These are phyloP conservation scores for Diabrotica balteata DNA, from an alignment of 2,888 invertebrate species.

Conservation along the genomic window DNA sequence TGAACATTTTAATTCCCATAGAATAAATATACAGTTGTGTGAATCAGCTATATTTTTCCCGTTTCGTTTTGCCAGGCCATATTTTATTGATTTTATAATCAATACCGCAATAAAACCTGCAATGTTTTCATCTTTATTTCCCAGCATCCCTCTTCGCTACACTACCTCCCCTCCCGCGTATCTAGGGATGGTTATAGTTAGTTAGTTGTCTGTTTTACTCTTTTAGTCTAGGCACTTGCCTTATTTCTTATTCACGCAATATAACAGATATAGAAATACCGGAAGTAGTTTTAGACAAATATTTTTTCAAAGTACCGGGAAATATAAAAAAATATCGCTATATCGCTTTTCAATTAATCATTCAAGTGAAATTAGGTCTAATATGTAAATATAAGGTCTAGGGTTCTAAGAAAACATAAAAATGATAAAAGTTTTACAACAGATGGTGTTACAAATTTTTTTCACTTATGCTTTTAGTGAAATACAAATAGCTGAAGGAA, in stretches of 20 bases:
- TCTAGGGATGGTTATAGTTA: conserved; percentile 29
- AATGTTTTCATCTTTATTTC: conserved; percentile 63
- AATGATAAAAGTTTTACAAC: no score
- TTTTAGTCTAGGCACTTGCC: conserved; percentile 4
- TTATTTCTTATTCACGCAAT: neutral
- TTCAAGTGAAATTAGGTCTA: no score
- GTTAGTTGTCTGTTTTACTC: conserved; percentile 28
- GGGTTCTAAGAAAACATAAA: no score
- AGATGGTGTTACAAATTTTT: no score
- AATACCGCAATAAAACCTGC: conserved; percentile 65
- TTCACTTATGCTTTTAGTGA: no score
- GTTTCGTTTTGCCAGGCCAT: conserved; percentile 55
- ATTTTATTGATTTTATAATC: conserved; percentile 65
- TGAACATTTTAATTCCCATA: conserved; percentile 61
- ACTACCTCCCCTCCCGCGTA: conserved; percentile 24
- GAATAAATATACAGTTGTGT: conserved; percentile 57
- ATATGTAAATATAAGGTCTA: no score
- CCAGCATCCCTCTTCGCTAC: conserved; percentile 52
- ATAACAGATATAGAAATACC: no score
- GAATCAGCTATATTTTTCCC: conserved; percentile 61
- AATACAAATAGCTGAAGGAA: no score
- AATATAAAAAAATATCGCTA: no score
- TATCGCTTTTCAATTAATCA: no score
- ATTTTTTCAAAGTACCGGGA: no score
- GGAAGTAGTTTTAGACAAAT: no score